Base-by-base conservation (phyloP, 2,797 vertebrate species). In the Todus mexicanus region DNA sequence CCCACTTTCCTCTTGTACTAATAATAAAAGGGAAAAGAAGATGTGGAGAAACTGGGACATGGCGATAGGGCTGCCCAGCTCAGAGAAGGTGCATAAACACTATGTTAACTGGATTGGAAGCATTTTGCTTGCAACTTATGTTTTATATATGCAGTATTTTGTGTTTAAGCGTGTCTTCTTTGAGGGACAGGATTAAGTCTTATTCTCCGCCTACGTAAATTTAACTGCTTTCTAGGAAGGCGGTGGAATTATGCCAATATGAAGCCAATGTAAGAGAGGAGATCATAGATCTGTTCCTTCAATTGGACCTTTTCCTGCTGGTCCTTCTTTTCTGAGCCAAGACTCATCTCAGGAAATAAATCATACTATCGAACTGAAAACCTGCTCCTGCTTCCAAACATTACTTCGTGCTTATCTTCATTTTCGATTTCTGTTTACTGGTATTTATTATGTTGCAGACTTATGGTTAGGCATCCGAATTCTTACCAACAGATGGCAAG, bases 171-270 rank as follows among this genome's bases (percentile, higher is more conserved):
- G 85, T 91, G 87, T 94, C 85, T 93, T 96, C 81, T 91, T 96
- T 89, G 92, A 96, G 94, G 92, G 90, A 84, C 57, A 83, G 94
- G 87, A 95, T 94, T 90, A 88, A 88, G 81, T 70, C 87, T 93
- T 64, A 88, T 87, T 95, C 74, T 84, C 90, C 94, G 87, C 86
- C 92, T 92, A 89, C 65, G 0, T 59, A 53, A 73, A 94, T 87
- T 87, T 90, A 84, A 53, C 84, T 89, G 88, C 91, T 95, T 96
- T 95, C 94, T 93, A 95, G 94, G 95, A 95, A 96, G 87, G 71
- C 1, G 0, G 48, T 96, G 94, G 94, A 96, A 70, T 93, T 63
- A 38, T 81, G 93, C 93, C 95, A 95, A 51, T 89, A 59, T 65
- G 69, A 74, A 89, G 69, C 90, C 92, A 68, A 78, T 94, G 37